These are phyloP conservation scores for Orientallactaga sibirica DNA, from an alignment of 2,797 vertebrate genomes.

Conservation along the genomic window DNA sequence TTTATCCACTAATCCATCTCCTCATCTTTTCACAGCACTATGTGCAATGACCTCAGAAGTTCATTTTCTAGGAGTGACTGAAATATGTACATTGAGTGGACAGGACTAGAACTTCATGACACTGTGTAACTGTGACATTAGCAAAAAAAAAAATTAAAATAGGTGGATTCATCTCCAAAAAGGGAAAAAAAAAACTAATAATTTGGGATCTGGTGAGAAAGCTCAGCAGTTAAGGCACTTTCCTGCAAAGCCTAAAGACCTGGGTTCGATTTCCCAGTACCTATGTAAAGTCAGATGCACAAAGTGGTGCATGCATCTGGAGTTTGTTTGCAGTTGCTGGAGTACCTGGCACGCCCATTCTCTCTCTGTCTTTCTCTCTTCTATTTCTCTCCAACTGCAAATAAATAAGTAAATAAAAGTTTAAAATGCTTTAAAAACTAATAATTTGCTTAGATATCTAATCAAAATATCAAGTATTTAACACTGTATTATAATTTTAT, in stretches of 20 bases:
- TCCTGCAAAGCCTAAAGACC: no score
- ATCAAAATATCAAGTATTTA: constrained; percentile 20
- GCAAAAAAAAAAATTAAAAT: background rate
- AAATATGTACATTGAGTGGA: background rate
- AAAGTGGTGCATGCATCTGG: no score
- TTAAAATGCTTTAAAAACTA: background rate
- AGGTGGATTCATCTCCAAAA: background rate
- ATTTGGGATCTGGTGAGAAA: background rate
- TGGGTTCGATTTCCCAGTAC: no score
- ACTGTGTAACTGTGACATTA: background rate
- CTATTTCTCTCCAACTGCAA: no score
- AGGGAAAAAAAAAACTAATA: background rate
- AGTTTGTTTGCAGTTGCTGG: no score
- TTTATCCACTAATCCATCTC: no score
- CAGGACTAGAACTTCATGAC: background rate
- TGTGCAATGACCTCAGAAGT: background rate
- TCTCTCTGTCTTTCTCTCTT: no score
- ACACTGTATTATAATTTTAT: constrained; percentile 19
- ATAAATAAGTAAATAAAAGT: no score
- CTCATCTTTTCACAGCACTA: background rate
- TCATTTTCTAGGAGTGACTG: background rate
- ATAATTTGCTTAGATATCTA: constrained; percentile 5
- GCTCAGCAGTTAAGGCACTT: no score
- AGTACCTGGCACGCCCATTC: no score
- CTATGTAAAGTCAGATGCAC: no score